phyloP scores from a whole-genome alignment of 2,888 invertebrate species.

The Steinernema hermaphroditum region DNA sequence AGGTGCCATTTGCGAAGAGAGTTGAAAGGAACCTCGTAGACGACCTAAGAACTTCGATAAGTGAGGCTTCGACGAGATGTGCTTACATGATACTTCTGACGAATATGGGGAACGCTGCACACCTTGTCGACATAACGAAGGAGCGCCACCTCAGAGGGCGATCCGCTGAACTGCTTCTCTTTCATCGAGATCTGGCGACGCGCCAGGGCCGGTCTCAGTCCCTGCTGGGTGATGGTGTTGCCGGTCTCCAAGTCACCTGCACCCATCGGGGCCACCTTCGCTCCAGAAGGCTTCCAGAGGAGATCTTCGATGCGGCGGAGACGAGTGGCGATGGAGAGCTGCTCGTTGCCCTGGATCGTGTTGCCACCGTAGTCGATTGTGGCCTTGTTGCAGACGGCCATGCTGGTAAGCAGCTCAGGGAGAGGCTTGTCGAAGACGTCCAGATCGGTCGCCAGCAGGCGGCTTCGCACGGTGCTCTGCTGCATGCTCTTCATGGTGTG shows the following conservation, averaged over 20 bases:
- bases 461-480: slow-evolving; percentile 17
- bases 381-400: slow-evolving; percentile 51
- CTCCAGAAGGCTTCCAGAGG: slow-evolving; percentile 9
- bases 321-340: slow-evolving; percentile 17
- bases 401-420: slow-evolving; percentile 47
- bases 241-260: neutral
- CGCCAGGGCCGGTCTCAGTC: neutral
- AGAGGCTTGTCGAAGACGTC: slow-evolving; percentile 42
- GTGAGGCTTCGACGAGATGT: neutral
- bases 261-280: slow-evolving; percentile 13
- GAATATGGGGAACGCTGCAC: slow-evolving; percentile 21
- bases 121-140: slow-evolving; percentile 41
- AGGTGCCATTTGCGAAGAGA: slow-evolving; percentile 56
- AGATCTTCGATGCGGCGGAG: slow-evolving; percentile 27
- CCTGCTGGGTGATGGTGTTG: slow-evolving; percentile 2
- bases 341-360: slow-evolving; percentile 20
- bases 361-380: slow-evolving; percentile 37
- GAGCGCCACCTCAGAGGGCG: slow-evolving; percentile 43
- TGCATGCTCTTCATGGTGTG: slow-evolving; percentile 29
- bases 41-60: slow-evolving; percentile 38
- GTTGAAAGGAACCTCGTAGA: slow-evolving; percentile 60
- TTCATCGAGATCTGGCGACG: slow-evolving; percentile 18
- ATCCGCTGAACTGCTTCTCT: slow-evolving; percentile 33
- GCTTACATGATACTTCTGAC: slow-evolving; percentile 21
- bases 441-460: slow-evolving; percentile 14